phyloP scores from a whole-genome alignment of 2,888 invertebrate species.

The Ctena decussata region DNA sequence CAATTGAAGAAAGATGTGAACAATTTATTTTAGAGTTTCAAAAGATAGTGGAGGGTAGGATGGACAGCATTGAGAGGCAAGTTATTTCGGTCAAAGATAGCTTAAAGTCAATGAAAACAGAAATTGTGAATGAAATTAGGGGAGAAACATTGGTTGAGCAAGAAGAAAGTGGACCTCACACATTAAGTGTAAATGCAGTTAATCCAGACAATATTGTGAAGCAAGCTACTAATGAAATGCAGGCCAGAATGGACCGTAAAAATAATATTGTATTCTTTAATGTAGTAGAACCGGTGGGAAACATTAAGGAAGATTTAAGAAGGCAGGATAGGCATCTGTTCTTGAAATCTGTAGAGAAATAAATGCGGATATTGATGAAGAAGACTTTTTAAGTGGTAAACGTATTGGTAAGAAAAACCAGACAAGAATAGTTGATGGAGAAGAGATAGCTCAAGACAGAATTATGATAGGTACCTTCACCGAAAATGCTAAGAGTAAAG shows the following conservation, averaged over 20 bases:
- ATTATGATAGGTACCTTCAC: neutral
- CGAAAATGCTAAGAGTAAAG: neutral
- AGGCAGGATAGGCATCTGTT: neutral
- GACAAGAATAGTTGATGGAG: neutral
- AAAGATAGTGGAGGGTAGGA: neutral
- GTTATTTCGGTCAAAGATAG: neutral
- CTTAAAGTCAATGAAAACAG: neutral
- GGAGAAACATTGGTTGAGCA: neutral
- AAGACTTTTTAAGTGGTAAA: neutral
- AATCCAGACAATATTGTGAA: neutral
- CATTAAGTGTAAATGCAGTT: neutral
- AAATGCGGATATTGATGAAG: neutral
- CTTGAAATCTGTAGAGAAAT: neutral
- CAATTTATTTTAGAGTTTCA: conserved; percentile 9
- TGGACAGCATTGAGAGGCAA: neutral
- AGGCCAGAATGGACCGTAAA: neutral
- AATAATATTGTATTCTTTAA: neutral
- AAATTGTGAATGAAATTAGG: neutral
- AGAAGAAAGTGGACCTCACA: neutral
- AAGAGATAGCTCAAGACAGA: neutral
- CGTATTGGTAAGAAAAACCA: neutral
- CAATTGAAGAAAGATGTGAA: conserved; percentile 3
- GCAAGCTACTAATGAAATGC: neutral
- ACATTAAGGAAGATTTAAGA: neutral
- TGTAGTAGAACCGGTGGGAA: neutral